phyloP scores from a whole-genome alignment of 2,888 invertebrate species.

The Cosmorhoe ocellata region DNA sequence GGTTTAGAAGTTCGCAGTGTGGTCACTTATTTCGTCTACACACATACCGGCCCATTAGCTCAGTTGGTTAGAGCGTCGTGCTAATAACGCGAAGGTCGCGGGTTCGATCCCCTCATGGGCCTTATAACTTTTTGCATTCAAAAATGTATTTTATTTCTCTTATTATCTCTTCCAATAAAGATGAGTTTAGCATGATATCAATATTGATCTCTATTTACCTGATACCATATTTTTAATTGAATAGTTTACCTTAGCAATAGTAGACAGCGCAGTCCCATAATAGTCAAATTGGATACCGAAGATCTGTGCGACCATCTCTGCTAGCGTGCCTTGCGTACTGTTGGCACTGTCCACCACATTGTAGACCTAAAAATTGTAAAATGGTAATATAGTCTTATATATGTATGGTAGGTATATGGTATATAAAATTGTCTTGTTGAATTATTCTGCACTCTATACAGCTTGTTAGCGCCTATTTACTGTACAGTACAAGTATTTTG shows the following conservation, averaged over 20 bases:
- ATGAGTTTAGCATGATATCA: no score
- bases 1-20: no score
- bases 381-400: no score
- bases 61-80: constrained; percentile 42
- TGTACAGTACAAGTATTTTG: no score
- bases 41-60: constrained; percentile 35
- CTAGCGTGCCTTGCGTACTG: constrained; percentile 93
- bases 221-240: background rate
- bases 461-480: no score
- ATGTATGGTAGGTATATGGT: no score
- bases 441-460: no score
- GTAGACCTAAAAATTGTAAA: constrained; percentile 79
- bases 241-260: constrained; percentile 86
- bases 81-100: constrained; percentile 42
- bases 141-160: background rate
- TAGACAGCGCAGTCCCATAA: constrained; percentile 91
- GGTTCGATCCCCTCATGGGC: constrained; percentile 44
- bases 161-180: no score
- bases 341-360: constrained; percentile 92
- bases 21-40: background rate
- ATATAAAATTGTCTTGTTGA: no score
- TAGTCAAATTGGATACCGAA: constrained; percentile 94
- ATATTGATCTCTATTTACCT: no score
- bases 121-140: constrained; percentile 24
- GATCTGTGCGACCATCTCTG: constrained; percentile 89